Percentiles rank a stretch among this genome's conserved stretches.
Evolutionary conservation across 2,113 vertebrate species (phyloP).

Genomic region (Pelusios castaneus): DNA sequence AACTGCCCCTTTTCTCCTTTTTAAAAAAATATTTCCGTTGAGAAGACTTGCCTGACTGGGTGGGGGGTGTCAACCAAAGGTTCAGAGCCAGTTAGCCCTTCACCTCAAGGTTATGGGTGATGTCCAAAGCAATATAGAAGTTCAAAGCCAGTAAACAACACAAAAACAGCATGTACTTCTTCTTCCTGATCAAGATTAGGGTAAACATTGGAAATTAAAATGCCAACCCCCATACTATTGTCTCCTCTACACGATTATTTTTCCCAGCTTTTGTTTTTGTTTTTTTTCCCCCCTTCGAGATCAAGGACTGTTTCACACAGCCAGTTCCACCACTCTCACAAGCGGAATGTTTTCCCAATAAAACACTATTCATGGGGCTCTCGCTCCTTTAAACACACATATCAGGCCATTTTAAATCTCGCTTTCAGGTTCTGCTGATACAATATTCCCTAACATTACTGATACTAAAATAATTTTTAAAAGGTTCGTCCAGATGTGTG

Average conservation of each 20-base stretch:
- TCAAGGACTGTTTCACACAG: constrained; percentile 52
- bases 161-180: constrained; percentile 63
- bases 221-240: background rate
- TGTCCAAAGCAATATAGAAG: constrained; percentile 84
- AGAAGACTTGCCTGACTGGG: constrained; percentile 48
- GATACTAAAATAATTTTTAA: background rate
- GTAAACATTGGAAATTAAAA: constrained; percentile 5
- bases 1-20: background rate
- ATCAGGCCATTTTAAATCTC: background rate
- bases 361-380: constrained; percentile 6
- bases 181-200: constrained; percentile 29
- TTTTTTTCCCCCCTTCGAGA: background rate
- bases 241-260: constrained; percentile 35
- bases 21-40: constrained; percentile 25
- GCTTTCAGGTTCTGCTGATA: background rate
- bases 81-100: constrained; percentile 71
- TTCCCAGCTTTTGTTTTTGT: background rate
- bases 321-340: background rate
- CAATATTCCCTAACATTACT: background rate
- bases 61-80: constrained; percentile 74
- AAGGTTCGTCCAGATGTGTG: background rate
- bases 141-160: constrained; percentile 85
- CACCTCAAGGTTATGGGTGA: constrained; percentile 85
- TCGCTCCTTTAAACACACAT: background rate
- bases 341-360: background rate